Evolutionary conservation across 2,797 vertebrate species (phyloP).

Genomic region (Taeniopygia guttata): DNA sequence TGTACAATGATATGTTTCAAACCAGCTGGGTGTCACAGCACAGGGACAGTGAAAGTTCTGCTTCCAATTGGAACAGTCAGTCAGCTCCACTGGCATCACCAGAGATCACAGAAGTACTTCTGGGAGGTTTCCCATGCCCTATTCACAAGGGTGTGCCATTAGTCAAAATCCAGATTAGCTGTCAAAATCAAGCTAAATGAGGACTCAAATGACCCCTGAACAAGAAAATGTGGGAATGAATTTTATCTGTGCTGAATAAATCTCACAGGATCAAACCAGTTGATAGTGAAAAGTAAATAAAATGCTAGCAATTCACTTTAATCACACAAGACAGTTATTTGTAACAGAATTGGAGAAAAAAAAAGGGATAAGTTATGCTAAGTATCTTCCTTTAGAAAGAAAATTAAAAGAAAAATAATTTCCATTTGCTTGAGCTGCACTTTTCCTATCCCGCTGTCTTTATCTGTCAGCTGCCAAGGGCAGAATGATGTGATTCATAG

Average conservation of each 20-base stretch:
- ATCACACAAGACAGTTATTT: not conserved
- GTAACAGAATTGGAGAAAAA: not conserved
- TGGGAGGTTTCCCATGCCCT: not conserved
- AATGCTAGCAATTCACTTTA: not conserved
- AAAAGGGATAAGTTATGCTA: not conserved
- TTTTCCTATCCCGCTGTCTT: conserved; percentile 66
- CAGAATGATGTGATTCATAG: conserved; percentile 69
- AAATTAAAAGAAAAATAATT: conserved; percentile 35
- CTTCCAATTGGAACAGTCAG: not conserved
- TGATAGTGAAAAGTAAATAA: not conserved
- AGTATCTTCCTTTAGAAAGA: not conserved
- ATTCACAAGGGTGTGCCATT: not conserved
- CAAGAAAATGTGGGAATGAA: not conserved
- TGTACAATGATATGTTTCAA: not conserved
- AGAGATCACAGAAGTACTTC: not conserved
- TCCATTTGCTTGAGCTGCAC: conserved; percentile 45
- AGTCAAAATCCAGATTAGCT: not conserved
- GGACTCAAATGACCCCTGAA: not conserved
- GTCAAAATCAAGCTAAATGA: not conserved
- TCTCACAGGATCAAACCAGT: not conserved
- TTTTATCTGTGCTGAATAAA: not conserved
- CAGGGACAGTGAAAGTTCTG: not conserved
- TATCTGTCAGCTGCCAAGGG: conserved; percentile 54
- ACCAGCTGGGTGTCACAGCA: not conserved
- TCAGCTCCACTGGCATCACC: not conserved